Evolutionary conservation across 2,113 vertebrate genomes (phyloP).

Genomic region (Clarias magur): DNA sequence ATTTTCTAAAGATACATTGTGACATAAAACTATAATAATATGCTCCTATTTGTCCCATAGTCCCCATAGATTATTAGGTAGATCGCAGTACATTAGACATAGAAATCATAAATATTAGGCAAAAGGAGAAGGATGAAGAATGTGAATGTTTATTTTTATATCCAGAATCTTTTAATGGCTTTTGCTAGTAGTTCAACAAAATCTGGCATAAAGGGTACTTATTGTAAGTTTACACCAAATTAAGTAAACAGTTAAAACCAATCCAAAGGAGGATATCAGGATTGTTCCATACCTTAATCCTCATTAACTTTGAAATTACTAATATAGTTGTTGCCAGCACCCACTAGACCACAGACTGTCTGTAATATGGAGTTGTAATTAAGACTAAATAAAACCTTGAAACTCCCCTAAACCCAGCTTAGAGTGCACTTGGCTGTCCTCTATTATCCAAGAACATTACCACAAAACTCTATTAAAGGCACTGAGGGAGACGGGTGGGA

Average conservation of each 20-base stretch:
- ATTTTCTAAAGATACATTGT: not conserved
- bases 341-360: constrained; percentile 18
- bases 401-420: constrained; percentile 19
- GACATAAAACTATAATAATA: not conserved
- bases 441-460: constrained; percentile 38
- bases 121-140: not conserved
- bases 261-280: constrained; percentile 1
- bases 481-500: constrained; percentile 48
- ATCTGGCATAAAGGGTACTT: not conserved
- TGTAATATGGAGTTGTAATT: constrained; percentile 28
- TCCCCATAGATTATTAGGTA: not conserved
- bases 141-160: not conserved
- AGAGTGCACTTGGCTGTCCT: not conserved
- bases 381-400: constrained; percentile 39
- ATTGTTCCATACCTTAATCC: not conserved
- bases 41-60: not conserved
- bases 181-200: not conserved
- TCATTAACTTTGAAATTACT: not conserved
- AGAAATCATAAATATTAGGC: not conserved
- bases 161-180: not conserved
- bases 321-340: constrained; percentile 22
- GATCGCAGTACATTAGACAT: not conserved
- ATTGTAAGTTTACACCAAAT: not conserved
- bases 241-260: not conserved
- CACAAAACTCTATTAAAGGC: constrained; percentile 47